Evolutionary conservation across 2,888 invertebrate species (phyloP).

Genomic region (Pinctada fucata): DNA sequence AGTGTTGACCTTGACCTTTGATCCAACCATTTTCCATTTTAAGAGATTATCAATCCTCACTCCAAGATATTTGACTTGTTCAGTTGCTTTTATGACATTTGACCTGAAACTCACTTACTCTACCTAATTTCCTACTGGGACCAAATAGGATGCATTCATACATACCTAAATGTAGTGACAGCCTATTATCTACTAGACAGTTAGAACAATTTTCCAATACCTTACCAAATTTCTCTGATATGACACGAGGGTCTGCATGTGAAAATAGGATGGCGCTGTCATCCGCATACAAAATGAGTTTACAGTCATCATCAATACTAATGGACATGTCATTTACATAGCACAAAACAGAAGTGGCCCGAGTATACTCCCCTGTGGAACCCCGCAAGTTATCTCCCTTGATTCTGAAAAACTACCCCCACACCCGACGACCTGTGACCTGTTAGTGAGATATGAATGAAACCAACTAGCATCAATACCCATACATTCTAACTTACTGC

Average conservation of each 20-base stretch:
- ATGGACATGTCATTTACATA: constrained; percentile 24
- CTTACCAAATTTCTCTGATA: neutral
- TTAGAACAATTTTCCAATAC: neutral
- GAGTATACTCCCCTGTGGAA: constrained; percentile 18
- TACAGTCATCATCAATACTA: constrained; percentile 15
- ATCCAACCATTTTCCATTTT: neutral
- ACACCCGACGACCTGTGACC: neutral
- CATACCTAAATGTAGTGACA: constrained; percentile 1
- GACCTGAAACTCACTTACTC: neutral
- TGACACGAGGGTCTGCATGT: constrained; percentile 10
- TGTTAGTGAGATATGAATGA: neutral
- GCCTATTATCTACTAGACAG: constrained; percentile 8
- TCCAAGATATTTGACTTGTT: neutral
- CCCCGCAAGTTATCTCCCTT: constrained; percentile 7
- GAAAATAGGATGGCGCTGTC: constrained; percentile 20
- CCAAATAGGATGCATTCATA: neutral
- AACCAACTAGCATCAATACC: neutral
- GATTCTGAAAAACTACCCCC: neutral
- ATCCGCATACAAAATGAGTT: constrained; percentile 21
- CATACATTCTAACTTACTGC: constrained; percentile 2
- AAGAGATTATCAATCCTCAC: neutral
- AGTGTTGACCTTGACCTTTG: neutral
- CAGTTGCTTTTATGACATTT: neutral
- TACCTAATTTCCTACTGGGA: neutral
- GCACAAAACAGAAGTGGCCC: constrained; percentile 6